These are phyloP conservation scores for Crotalus tigris DNA, from an alignment of 2,113 vertebrate species.

Conservation along the genomic window DNA sequence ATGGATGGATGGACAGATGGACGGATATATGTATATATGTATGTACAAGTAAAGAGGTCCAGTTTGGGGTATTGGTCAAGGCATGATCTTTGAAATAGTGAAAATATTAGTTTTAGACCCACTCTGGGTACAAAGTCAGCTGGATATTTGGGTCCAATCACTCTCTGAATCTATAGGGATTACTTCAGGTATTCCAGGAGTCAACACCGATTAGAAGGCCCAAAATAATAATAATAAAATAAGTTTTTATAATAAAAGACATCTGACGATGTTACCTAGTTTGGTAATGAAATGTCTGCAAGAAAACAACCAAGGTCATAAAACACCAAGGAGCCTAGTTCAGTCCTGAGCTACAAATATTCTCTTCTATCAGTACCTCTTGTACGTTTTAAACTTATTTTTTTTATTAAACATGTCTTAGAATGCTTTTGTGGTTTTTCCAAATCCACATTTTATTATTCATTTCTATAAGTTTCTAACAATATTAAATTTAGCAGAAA, in stretches of 20 bases:
- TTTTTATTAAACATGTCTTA: not conserved
- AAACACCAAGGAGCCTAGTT: too few species aligned
- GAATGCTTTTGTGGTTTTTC: not conserved
- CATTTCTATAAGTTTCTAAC: not conserved
- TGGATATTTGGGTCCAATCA: not conserved
- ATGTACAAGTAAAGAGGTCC: not conserved
- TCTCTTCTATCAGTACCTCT: not conserved
- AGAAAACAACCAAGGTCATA: too few species aligned
- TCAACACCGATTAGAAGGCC: not conserved
- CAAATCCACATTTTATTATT: not conserved
- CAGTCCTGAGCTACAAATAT: too few species aligned
- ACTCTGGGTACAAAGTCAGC: not conserved
- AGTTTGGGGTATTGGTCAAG: not conserved
- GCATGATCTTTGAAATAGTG: not conserved
- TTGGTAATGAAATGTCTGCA: too few species aligned
- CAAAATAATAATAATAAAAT: not conserved
- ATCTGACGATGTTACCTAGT: too few species aligned
- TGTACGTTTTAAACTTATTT: not conserved
- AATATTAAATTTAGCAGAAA: not conserved
- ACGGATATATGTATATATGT: too few species aligned
- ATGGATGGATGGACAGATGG: too few species aligned
- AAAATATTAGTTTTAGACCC: not conserved
- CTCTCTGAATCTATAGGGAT: not conserved
- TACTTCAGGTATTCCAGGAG: not conserved
- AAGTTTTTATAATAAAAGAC: too few species aligned